phyloP scores from a whole-genome alignment of 1,140 invertebrate species.

The Zophobas atratus region DNA sequence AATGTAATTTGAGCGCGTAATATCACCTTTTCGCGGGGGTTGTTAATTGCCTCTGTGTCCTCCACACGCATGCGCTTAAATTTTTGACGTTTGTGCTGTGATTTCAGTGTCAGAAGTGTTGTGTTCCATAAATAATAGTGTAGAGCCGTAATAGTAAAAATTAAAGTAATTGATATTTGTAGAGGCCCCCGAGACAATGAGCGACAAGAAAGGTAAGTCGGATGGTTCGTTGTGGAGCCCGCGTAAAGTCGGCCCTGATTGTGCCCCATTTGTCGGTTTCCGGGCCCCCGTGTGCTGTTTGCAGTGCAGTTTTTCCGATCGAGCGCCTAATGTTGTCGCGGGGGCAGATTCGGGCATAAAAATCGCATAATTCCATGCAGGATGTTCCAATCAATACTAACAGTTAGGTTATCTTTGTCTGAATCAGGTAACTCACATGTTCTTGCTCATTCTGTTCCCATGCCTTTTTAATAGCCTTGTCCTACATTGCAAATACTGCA shows the following conservation, averaged over 20 bases:
- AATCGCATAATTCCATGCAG: conserved; percentile 61
- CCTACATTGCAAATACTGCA: conserved; percentile 63
- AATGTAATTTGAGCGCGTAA: too few relatives aligned
- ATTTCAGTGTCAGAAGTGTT: conserved; percentile 7
- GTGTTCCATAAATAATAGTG: conserved; percentile 17
- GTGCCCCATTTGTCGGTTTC: conserved; percentile 18
- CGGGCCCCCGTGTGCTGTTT: neutral
- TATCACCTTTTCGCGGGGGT: neutral
- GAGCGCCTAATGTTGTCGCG: conserved; percentile 23
- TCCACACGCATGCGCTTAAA: neutral
- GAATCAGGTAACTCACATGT: conserved; percentile 61
- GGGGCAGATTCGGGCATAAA: conserved; percentile 53
- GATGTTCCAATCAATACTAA: conserved; percentile 64
- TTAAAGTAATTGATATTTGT: conserved; percentile 26
- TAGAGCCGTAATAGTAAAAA: conserved; percentile 18
- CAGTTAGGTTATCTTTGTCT: conserved; percentile 63
- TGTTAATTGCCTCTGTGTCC: neutral
- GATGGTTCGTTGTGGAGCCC: conserved; percentile 23
- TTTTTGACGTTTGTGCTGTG: conserved; percentile 26
- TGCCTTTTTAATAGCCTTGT: conserved; percentile 62
- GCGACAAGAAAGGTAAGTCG: conserved; percentile 63
- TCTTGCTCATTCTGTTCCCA: conserved; percentile 59
- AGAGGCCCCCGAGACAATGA: conserved; percentile 50
- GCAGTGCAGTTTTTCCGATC: conserved; percentile 16
- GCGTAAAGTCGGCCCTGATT: conserved; percentile 7